Base-by-base conservation (phyloP, 2,797 vertebrate genomes). In the Acestrorhynchus altus region DNA sequence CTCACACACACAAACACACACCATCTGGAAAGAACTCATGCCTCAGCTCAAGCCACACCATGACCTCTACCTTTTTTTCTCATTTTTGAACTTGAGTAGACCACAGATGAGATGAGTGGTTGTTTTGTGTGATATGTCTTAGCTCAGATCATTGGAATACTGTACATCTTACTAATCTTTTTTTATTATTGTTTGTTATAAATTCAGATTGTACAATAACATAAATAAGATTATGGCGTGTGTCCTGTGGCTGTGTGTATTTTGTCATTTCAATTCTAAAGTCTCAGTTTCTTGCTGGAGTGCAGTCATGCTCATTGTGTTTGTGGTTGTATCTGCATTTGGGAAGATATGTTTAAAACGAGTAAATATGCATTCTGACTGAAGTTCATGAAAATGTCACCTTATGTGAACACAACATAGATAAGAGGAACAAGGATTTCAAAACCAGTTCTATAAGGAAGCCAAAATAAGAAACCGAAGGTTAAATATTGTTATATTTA, bases 201-300 rank as follows among this genome's bases (percentile, higher is more conserved):
- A 90, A 89, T 89, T 89, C 90, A 89, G 91, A 93, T 92, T 94
- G 92, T 94, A 93, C 90, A 92, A 93, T 92, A 93, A 92, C 92
- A 93, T 94, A 93, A 93, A 93, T 92, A 89, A 92, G 91, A 89
- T 89, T 92, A 92, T 89, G 91, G 89, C 87, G 91, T 92, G 92
- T 92, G 90, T 81, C 69, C 84, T 76, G 75, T 80, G 88, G 89
- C 89, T 90, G 87, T 86, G 75, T 92, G 88, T 35, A 35, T 90
- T 90, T 74, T 88, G 78, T 83, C 71, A 39, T 72, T 76, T 57
- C 78, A 82, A 86, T 75, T 52, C 18, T 42, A 54, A 52, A 40
- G 3, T 51, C 35, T 63, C n/a, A 15, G 49, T 40, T 56, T 20
- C 52, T 35, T 13, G 54, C 59, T 40, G 31, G 69, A 68, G 63